Conservation (phyloP, 1,140 invertebrate genomes). For the Neuroterus valhalla region DNA sequence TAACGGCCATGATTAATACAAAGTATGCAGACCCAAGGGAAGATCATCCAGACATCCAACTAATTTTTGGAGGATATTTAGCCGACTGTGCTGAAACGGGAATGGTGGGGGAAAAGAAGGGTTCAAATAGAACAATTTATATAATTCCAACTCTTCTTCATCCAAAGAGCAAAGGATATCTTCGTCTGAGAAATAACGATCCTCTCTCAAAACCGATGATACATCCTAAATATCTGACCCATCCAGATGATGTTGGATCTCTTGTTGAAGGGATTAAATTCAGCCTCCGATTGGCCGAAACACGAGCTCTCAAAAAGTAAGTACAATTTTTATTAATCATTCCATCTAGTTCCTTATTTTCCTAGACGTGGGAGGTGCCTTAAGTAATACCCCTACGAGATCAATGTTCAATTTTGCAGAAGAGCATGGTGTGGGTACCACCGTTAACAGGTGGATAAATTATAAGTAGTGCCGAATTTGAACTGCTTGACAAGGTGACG, state of each 20-base stretch:
- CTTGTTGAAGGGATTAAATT: conserved; percentile 87
- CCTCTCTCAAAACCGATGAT: conserved; percentile 88
- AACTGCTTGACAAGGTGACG: too few relatives aligned
- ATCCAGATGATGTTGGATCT: conserved; percentile 83
- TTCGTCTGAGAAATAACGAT: conserved; percentile 84
- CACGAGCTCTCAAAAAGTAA: conserved; percentile 80
- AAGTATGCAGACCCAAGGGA: conserved; percentile 84
- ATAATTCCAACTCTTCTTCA: conserved; percentile 83
- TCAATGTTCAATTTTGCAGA: too few relatives aligned
- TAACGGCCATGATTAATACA: conserved; percentile 88
- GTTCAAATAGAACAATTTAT: conserved; percentile 74
- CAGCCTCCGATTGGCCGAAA: conserved; percentile 80
- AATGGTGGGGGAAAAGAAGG: conserved; percentile 84
- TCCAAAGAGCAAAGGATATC: conserved; percentile 87
- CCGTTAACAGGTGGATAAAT: too few relatives aligned
- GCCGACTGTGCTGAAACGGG: conserved; percentile 89
- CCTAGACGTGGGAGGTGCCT: too few relatives aligned
- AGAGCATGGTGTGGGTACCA: too few relatives aligned
- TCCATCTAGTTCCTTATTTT: too few relatives aligned
- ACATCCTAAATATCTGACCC: conserved; percentile 87
- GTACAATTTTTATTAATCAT: conserved; percentile 59
- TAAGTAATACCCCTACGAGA: too few relatives aligned
- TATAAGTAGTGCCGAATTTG: too few relatives aligned
- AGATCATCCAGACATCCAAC: conserved; percentile 89
- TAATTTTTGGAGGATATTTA: conserved; percentile 89